These are phyloP conservation scores for Gopherus flavomarginatus DNA, from an alignment of 2,113 vertebrate genomes.

Conservation along the genomic window DNA sequence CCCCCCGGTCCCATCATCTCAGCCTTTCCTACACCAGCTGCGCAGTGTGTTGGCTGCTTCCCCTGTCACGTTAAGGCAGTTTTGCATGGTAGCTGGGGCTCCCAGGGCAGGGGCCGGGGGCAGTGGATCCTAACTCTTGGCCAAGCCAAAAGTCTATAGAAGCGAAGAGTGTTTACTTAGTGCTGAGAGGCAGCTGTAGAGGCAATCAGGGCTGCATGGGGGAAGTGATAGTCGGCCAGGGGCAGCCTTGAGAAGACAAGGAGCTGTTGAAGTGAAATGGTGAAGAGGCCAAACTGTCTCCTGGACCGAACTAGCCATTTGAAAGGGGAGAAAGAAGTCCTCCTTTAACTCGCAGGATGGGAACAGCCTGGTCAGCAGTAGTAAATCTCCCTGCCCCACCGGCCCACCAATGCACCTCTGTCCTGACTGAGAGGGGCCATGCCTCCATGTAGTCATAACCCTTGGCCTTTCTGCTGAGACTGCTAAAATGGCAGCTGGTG, in stretches of 20 bases:
- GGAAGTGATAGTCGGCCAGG: neutral
- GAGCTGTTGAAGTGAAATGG: neutral
- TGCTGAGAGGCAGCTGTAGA: accelerated
- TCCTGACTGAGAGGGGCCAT: neutral
- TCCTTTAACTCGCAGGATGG: neutral
- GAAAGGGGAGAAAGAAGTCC: neutral
- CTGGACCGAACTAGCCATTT: neutral
- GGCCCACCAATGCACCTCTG: neutral
- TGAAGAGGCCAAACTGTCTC: neutral
- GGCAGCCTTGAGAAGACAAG: neutral
- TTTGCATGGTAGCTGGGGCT: slow-evolving; percentile 26
- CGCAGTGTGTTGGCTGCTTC: slow-evolving; percentile 72
- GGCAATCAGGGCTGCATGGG: accelerated
- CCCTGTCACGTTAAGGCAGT: slow-evolving; percentile 53
- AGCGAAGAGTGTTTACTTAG: neutral
- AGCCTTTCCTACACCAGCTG: slow-evolving; percentile 15
- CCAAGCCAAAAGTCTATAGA: slow-evolving; percentile 48
- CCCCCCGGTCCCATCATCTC: neutral
- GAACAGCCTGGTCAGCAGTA: neutral
- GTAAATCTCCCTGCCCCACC: neutral
- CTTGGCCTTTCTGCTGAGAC: neutral
- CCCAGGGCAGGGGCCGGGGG: neutral
- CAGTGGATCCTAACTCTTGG: slow-evolving; percentile 73
- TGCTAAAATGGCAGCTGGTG: neutral
- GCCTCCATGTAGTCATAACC: neutral